Conservation (phyloP, 2,113 vertebrate species). For the Urocolius indicus region DNA sequence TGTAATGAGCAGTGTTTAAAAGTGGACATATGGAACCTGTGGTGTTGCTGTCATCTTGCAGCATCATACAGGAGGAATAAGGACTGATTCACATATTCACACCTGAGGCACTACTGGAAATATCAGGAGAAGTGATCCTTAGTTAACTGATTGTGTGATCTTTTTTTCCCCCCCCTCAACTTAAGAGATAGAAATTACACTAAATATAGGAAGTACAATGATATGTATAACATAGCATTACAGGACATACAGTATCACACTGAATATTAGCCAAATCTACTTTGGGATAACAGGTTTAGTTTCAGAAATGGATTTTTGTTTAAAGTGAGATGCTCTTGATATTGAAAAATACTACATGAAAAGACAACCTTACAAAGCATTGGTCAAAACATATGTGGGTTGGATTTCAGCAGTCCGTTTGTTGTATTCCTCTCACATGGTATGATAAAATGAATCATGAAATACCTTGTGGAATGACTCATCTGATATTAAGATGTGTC, state of each 20-base stretch:
- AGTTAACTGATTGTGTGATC: neutral
- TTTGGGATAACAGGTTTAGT: neutral
- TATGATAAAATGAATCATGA: conserved; percentile 26
- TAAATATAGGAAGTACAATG: neutral
- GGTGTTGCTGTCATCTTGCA: neutral
- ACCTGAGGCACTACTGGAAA: neutral
- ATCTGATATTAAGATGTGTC: conserved; percentile 52
- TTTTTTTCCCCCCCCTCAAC: neutral
- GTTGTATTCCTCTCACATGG: neutral
- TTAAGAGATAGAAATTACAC: neutral
- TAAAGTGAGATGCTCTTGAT: neutral
- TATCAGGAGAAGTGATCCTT: neutral
- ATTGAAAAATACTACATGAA: neutral
- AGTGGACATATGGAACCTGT: neutral
- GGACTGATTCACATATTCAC: neutral
- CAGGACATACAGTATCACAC: neutral
- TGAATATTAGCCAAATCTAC: neutral
- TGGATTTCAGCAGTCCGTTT: neutral
- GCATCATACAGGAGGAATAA: neutral
- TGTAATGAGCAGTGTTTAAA: neutral
- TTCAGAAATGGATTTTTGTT: neutral
- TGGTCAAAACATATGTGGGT: neutral
- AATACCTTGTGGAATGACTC: conserved; percentile 58
- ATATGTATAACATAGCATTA: neutral
- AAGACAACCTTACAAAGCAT: neutral